Evolutionary conservation across 2,113 vertebrate species (phyloP).

Genomic region (Talpa occidentalis): DNA sequence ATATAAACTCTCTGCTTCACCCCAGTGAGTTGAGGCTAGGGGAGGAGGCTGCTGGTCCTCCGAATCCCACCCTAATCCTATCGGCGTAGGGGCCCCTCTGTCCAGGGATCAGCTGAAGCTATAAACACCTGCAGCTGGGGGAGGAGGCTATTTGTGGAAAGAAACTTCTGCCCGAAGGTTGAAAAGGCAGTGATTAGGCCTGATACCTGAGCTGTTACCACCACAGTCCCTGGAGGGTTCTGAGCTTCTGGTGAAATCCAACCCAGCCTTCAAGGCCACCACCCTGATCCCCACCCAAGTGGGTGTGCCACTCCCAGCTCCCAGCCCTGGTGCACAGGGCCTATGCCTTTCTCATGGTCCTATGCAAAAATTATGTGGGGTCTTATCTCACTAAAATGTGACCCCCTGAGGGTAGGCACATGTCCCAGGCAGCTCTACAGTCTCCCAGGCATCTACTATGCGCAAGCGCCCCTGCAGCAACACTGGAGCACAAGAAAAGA

Average conservation of each 20-base stretch:
- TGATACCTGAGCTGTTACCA: background rate
- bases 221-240: slow-evolving; percentile 3
- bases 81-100: background rate
- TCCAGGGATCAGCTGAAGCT: background rate
- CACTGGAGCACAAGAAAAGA: background rate
- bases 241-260: slow-evolving; percentile 9
- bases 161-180: background rate
- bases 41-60: background rate
- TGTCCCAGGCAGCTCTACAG: background rate
- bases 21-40: background rate
- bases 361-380: background rate
- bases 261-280: background rate
- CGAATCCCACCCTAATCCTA: background rate
- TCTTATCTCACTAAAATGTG: background rate
- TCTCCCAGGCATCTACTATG: too few species aligned
- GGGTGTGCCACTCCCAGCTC: background rate
- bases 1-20: background rate
- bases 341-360: background rate
- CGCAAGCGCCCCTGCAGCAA: background rate
- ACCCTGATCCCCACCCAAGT: background rate
- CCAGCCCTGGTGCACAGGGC: too few species aligned
- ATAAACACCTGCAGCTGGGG: slow-evolving; percentile 33
- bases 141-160: slow-evolving; percentile 6
- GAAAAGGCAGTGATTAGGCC: background rate
- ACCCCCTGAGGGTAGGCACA: background rate